These are phyloP conservation scores for Trachops cirrhosus DNA, from an alignment of 2,797 vertebrate species.

Conservation along the genomic window DNA sequence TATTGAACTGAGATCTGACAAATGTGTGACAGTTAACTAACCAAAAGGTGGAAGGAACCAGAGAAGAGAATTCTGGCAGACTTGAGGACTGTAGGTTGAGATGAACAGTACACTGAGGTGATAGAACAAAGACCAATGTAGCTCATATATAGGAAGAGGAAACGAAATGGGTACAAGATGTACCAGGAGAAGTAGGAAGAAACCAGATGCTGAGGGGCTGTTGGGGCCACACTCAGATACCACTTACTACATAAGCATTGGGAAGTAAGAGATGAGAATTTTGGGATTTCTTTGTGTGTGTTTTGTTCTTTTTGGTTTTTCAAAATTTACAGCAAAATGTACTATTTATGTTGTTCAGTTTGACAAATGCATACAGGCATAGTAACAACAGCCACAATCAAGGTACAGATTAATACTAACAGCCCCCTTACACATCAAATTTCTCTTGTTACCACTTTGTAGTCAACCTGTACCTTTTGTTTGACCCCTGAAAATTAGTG, in stretches of 20 bases:
- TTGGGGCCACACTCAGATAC: background rate
- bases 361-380: background rate
- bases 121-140: background rate
- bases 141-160: background rate
- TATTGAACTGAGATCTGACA: background rate
- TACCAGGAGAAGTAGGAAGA: background rate
- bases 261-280: background rate
- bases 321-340: background rate
- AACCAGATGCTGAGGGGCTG: background rate
- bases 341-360: background rate
- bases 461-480: background rate
- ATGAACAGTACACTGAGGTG: background rate
- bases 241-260: background rate
- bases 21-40: background rate
- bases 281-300: background rate
- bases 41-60: background rate
- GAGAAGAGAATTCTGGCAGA: background rate
- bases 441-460: background rate
- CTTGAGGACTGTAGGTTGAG: background rate
- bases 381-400: background rate
- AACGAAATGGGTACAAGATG: rapidly evolving
- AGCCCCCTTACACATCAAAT: too few relatives aligned
- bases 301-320: background rate
- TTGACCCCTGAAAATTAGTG: background rate
- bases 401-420: background rate